A percentile compares a stretch with the other conserved stretches of the same genome.
Conservation (phyloP, 1,140 invertebrate genomes). For the Euura saliciscinereae region DNA sequence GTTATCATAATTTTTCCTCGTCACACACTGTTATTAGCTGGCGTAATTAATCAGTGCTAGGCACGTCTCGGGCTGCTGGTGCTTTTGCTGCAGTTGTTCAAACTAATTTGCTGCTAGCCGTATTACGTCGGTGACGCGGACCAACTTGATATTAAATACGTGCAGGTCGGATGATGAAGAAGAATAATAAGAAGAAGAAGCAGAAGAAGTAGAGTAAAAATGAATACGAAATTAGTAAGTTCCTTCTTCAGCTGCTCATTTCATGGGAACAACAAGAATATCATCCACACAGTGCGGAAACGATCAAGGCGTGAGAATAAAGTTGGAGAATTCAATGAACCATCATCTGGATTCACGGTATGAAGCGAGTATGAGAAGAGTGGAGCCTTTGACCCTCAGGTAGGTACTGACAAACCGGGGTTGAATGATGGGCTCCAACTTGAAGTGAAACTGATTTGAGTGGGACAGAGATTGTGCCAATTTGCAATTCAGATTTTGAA, state of each 20-base stretch:
- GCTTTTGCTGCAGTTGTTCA: conserved; percentile 5
- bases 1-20: too few relatives aligned
- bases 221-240: too few relatives aligned
- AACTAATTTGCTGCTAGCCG: conserved; percentile 7
- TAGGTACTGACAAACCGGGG: conserved; percentile 13
- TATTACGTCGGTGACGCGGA: conserved; percentile 12
- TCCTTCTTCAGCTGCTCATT: too few relatives aligned
- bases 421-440: conserved; percentile 42
- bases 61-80: background rate
- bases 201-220: background rate
- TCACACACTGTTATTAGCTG: background rate
- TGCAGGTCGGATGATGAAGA: conserved; percentile 14
- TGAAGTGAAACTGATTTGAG: conserved; percentile 45
- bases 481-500: conserved; percentile 51
- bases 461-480: conserved; percentile 28
- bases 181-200: background rate
- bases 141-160: conserved; percentile 35
- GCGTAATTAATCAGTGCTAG: background rate
- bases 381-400: conserved; percentile 2
- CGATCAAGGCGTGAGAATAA: too few relatives aligned
- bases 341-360: conserved; percentile 34
- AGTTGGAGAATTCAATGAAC: conserved; percentile 51
- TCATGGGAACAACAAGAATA: too few relatives aligned
- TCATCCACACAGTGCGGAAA: too few relatives aligned
- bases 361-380: conserved; percentile 1